Conservation (phyloP, 2,888 invertebrate genomes). For the Galerucella calmariensis region DNA sequence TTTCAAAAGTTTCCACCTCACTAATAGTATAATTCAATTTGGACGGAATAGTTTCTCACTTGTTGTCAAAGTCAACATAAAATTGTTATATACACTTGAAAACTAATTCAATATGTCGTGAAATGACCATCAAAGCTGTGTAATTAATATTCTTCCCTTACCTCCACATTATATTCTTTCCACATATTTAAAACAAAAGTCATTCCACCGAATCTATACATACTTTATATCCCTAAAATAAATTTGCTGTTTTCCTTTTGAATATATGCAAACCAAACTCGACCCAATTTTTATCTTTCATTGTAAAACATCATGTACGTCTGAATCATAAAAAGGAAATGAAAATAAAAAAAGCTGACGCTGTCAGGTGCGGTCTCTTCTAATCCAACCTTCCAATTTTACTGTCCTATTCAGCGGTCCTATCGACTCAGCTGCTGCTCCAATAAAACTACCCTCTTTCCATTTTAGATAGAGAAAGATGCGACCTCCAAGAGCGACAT, state of each 20-base stretch:
- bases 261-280: slow-evolving; percentile 6
- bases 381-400: slow-evolving; percentile 40
- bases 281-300: slow-evolving; percentile 19
- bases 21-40: too few species aligned
- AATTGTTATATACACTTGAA: too few species aligned
- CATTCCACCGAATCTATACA: background rate
- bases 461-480: slow-evolving; percentile 27
- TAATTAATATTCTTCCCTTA: too few species aligned
- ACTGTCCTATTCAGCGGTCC: slow-evolving; percentile 33
- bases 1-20: too few species aligned
- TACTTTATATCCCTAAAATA: background rate
- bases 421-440: slow-evolving; percentile 25
- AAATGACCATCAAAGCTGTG: too few species aligned
- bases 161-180: too few species aligned
- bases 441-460: slow-evolving; percentile 28
- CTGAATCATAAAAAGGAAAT: slow-evolving; percentile 27
- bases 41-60: too few species aligned
- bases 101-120: too few species aligned
- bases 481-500: slow-evolving; percentile 36
- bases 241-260: slow-evolving; percentile 3
- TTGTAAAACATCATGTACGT: slow-evolving; percentile 30
- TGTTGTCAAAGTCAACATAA: too few species aligned
- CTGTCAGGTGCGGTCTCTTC: slow-evolving; percentile 36
- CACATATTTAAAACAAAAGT: background rate
- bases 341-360: slow-evolving; percentile 33